Conservation (phyloP, 2,797 vertebrate genomes). For the Macropodus opercularis region DNA sequence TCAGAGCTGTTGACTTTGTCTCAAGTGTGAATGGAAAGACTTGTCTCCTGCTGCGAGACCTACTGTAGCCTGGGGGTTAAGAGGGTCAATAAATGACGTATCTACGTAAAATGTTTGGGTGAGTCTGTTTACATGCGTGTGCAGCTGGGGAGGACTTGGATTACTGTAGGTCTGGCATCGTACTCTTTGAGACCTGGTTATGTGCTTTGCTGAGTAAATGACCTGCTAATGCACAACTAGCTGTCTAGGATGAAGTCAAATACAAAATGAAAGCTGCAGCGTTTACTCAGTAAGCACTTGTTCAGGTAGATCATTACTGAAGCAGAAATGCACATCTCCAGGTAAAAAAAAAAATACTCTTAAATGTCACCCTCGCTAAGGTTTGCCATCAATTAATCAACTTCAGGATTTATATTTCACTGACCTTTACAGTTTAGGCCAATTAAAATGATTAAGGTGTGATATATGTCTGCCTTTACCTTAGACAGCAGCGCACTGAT, state of each 20-base stretch:
- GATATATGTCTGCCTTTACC: slow-evolving; percentile 37
- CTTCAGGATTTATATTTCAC: slow-evolving; percentile 37
- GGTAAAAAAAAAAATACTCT: slow-evolving; percentile 20
- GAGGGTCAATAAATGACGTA: slow-evolving; percentile 67
- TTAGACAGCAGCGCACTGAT: slow-evolving; percentile 23
- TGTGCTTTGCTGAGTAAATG: slow-evolving; percentile 30
- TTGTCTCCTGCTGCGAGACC: slow-evolving; percentile 35
- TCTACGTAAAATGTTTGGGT: slow-evolving; percentile 6
- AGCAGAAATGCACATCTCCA: slow-evolving; percentile 2
- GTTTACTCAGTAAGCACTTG: neutral
- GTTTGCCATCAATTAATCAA: slow-evolving; percentile 54
- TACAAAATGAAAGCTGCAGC: neutral
- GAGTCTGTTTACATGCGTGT: slow-evolving; percentile 8
- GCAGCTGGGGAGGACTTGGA: slow-evolving; percentile 47
- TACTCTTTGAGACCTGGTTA: slow-evolving; percentile 34
- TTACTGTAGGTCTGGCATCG: slow-evolving; percentile 38
- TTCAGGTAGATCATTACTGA: neutral
- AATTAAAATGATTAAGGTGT: slow-evolving; percentile 63
- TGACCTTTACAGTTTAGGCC: slow-evolving; percentile 60
- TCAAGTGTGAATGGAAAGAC: slow-evolving; percentile 38
- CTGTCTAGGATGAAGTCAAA: neutral
- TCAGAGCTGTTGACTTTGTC: slow-evolving; percentile 35
- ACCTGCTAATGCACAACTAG: slow-evolving; percentile 9
- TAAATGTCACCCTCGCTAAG: slow-evolving; percentile 56
- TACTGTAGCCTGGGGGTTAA: slow-evolving; percentile 24